A percentile compares a stretch with the other conserved stretches of the same genome.
Conservation (phyloP, 2,888 invertebrate species). For the Kryphioiulus occultus region DNA sequence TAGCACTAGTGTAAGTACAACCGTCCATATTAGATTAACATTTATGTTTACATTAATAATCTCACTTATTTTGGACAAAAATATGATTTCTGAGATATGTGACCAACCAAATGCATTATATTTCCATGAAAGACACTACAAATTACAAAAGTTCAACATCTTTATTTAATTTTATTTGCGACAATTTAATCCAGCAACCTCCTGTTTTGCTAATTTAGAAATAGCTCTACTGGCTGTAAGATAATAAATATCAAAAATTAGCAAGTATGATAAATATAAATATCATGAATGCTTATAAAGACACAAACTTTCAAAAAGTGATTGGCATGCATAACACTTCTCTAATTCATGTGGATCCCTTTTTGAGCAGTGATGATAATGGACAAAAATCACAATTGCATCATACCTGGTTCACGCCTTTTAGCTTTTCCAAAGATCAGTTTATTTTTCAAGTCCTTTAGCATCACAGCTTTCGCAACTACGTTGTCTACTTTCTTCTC, state of each 20-base stretch:
- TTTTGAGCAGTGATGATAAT: too few species aligned
- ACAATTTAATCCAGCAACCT: background rate
- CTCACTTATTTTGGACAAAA: too few species aligned
- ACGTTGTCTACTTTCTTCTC: constrained; percentile 8
- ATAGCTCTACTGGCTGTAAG: background rate
- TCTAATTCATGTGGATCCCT: too few species aligned
- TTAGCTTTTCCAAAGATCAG: constrained; percentile 3
- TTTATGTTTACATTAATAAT: too few species aligned
- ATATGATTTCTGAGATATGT: too few species aligned
- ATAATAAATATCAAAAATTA: background rate
- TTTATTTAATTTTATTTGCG: background rate
- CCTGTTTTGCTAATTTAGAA: constrained; percentile 27
- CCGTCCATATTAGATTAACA: too few species aligned
- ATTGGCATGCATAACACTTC: too few species aligned
- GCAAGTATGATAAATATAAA: background rate
- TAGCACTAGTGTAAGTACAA: too few species aligned
- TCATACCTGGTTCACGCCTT: constrained; percentile 11
- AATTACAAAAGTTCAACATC: background rate
- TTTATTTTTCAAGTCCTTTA: background rate
- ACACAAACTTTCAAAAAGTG: too few species aligned
- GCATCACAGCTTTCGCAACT: background rate
- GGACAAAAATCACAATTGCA: too few species aligned
- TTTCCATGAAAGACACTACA: background rate
- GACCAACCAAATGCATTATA: background rate
- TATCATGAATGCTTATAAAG: too few species aligned